Evolutionary conservation across 2,113 vertebrate genomes (phyloP), one percentile per base, ranked within the genome.

Genomic region (Salminus brasiliensis): DNA sequence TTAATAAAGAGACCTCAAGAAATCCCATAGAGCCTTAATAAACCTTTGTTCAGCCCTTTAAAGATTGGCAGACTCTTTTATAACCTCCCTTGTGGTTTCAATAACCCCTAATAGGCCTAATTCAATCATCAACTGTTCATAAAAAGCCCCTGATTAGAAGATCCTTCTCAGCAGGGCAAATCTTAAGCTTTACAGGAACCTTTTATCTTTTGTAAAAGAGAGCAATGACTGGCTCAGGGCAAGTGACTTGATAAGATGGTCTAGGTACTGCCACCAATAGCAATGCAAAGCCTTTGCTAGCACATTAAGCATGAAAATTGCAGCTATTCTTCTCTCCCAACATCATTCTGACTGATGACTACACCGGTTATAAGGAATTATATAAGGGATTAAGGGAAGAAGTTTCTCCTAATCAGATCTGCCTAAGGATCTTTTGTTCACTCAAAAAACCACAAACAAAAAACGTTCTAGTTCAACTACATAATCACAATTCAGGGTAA

Each of bases 1-100:
- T 53, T 34, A 18, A 18, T 34, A 15, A 4, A 60, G 27, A 60
- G 25, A 29, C 18, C 32, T 25, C 29, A 59, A 43, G 21, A 47
- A 74, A 74, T 23, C 39, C 41, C 4, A 47, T 62, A 63, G 27
- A 49, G 27, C 72, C 1, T 32, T 69, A 47, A 30, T 63, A 63
- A 34, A 34, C 3, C 15, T 27, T 32, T 15, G 5, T 3, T 21
- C 30, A 63, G 13, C 32, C 5, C 15, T 34, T 63, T 63, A 21
- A 21, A 29, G 6, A 18, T 16, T 16, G 15, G 15, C 27, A 62
- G 29, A 21, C 23, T 12, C n/a, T 59, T 59, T 27, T 59, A 27
- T 15, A 30, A 60, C 27, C 12, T 30, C 27, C 1, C 27, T 12
- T 27, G 30, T 4, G 3, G 27, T 2, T 30, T 60, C 30, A 13